Conservation (phyloP, 1,140 invertebrate genomes). For the Bemisia tabaci region DNA sequence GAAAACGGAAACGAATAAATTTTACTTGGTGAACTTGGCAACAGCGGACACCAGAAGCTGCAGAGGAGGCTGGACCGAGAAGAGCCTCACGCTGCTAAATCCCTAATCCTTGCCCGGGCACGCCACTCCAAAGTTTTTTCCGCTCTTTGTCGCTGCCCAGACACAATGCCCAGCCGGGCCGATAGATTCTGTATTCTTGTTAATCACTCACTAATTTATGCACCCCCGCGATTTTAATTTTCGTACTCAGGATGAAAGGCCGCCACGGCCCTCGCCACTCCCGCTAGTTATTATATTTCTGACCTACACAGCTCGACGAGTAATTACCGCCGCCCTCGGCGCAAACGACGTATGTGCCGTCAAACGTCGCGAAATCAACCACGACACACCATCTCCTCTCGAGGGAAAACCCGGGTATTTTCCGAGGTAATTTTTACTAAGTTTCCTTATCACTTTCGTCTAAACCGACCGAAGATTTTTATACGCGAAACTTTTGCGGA, state of each 20-base stretch:
- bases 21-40: no score
- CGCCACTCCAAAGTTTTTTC: neutral
- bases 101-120: neutral
- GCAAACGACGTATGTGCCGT: no score
- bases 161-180: neutral
- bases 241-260: neutral
- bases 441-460: no score
- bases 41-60: no score
- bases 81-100: neutral
- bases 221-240: neutral
- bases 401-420: no score
- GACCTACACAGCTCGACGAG: neutral
- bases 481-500: no score
- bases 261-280: neutral
- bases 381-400: no score
- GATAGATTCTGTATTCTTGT: neutral
- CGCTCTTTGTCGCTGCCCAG: neutral
- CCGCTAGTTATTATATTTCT: neutral
- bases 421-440: no score
- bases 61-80: neutral
- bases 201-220: neutral
- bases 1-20: no score
- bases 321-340: no score
- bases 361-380: no score
- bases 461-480: no score